Conservation (phyloP, 2,113 vertebrate species). For the Boulengeromyrus knoepffleri region DNA sequence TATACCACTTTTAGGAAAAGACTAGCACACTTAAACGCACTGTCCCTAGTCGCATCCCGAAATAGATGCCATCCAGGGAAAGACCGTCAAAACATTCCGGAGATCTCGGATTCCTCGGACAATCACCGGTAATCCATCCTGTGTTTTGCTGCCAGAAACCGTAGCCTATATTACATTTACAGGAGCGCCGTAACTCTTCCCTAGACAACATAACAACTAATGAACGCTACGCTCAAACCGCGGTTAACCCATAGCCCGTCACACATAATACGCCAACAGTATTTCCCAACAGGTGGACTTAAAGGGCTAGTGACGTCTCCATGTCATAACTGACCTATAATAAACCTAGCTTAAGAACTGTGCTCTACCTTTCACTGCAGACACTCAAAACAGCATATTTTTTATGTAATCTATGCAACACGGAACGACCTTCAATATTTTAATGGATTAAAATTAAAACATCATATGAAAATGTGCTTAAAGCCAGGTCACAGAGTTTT, state of each 20-base stretch:
- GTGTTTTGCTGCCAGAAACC: constrained; percentile 15
- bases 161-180: constrained; percentile 13
- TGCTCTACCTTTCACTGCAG: not conserved
- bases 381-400: not conserved
- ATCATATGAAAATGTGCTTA: not conserved
- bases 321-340: not conserved
- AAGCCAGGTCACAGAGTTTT: not conserved
- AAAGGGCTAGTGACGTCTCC: constrained; percentile 31
- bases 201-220: constrained; percentile 13
- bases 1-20: constrained; percentile 2
- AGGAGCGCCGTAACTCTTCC: constrained; percentile 17
- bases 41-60: constrained; percentile 13
- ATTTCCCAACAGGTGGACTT: constrained; percentile 56
- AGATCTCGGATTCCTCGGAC: not conserved
- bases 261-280: constrained; percentile 15
- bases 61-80: constrained; percentile 19
- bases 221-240: constrained; percentile 8
- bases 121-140: constrained; percentile 38
- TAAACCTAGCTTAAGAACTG: not conserved
- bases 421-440: not conserved
- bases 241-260: constrained; percentile 29
- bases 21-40: not conserved
- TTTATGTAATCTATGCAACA: not conserved
- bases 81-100: constrained; percentile 14
- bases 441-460: not conserved